Conservation (phyloP, 2,888 invertebrate genomes). For the Marronus borbonicus region DNA sequence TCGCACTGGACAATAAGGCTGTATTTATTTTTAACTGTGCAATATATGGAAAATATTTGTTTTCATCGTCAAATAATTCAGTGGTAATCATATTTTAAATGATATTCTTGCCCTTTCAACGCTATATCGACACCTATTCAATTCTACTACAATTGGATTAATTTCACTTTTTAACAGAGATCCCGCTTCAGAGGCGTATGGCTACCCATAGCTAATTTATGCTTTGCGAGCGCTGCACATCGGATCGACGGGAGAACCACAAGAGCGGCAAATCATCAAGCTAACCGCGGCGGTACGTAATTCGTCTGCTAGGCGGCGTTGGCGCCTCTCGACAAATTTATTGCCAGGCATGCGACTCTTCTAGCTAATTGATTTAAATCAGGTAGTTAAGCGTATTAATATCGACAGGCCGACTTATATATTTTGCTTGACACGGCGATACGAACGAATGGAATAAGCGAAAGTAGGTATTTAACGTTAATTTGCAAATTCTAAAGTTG, state of each 20-base stretch:
- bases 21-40: no score
- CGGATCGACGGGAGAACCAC: neutral
- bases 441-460: conserved; percentile 1
- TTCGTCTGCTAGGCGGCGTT: neutral
- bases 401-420: conserved; percentile 35
- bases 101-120: no score
- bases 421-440: neutral
- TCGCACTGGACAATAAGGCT: no score
- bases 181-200: no score
- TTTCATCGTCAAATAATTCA: no score
- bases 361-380: conserved; percentile 47
- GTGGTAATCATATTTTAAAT: no score
- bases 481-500: neutral
- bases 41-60: no score
- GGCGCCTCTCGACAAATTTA: conserved; percentile 36
- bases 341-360: conserved; percentile 17
- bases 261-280: conserved; percentile 20
- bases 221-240: neutral
- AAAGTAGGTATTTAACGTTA: neutral
- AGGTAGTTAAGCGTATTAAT: conserved; percentile 48
- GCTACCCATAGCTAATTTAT: neutral
- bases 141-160: neutral
- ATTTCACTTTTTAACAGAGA: no score
- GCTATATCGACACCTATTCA: neutral
- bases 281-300: neutral